phyloP scores from a whole-genome alignment of 2,888 invertebrate species.

The Tipula vernalis region DNA sequence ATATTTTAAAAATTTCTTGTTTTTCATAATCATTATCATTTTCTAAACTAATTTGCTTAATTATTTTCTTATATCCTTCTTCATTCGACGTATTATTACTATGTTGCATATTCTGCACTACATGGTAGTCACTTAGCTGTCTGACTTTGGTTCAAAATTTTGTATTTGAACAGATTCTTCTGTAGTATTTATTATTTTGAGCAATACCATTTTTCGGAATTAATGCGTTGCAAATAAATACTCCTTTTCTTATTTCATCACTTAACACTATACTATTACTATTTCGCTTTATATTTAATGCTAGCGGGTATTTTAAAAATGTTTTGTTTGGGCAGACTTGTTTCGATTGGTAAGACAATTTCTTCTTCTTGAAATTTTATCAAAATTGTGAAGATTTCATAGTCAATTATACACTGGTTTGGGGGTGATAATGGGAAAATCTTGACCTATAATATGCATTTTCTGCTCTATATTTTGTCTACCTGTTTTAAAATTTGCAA shows the following conservation, averaged over 20 bases:
- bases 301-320: background rate
- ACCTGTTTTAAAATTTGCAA: background rate
- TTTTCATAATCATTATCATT: background rate
- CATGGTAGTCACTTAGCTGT: background rate
- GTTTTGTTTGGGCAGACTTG: background rate
- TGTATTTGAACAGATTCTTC: background rate
- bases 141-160: background rate
- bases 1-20: background rate
- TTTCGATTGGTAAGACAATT: background rate
- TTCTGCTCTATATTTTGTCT: background rate
- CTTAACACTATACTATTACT: background rate
- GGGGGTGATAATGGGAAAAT: background rate
- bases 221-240: background rate
- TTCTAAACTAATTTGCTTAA: background rate
- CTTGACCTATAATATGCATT: too few relatives aligned
- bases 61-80: background rate
- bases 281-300: background rate
- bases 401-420: background rate
- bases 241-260: background rate
- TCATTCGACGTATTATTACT: background rate
- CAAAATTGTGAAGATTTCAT: too few relatives aligned
- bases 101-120: background rate
- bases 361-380: too few relatives aligned
- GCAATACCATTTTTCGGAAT: background rate
- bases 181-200: background rate